Base-by-base conservation (phyloP, 2,888 invertebrate species). In the Drosophila testacea region DNA sequence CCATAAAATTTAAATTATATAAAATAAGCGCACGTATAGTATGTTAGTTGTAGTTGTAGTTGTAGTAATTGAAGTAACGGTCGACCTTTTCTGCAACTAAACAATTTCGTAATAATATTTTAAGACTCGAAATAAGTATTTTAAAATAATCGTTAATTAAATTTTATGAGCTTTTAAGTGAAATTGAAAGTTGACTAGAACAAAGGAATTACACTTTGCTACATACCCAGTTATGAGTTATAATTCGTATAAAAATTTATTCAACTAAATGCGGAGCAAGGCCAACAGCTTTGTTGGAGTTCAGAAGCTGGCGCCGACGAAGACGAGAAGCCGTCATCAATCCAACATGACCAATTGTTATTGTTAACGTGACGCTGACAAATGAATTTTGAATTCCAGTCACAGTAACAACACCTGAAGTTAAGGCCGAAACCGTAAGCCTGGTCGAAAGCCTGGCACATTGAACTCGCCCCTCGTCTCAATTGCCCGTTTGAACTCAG, bases 261-360 rank as follows among this genome's bases (percentile, higher is more conserved):
- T 56, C 51, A 36, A 32, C 51, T 27, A 61, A 63, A 81, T 63
- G 73, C 73, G 51, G 86, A 73, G 79, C 85, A 85, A 85, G 85
- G 88, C 75, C 69, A 77, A 69, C 88, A 63, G 67, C 83, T 73
- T 77, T 56, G 30, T 72, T 66, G 10, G 66, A 67, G 66, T 55
- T 57, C 69, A 75, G 76, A 82, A 80, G 59, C 60, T 39, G 79
- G 27, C 51, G 60, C 39, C 16, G 55, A 30, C 41, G 63, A 47
- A 64, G 81, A 48, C 51, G 63, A 64, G 41, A 59, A 54, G 41
- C 39, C 55, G 59, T 41, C 78, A 56, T 62, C 56, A 41, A 44
- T 22, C 22, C 42, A 54, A 32, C 51, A 68, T 79, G 55, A 65
- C 66, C 63, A 69, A 79, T 79, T 80, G 64, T 63, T 61, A 75